Conservation (phyloP, 1,140 invertebrate genomes). For the Danaus melanippus region DNA sequence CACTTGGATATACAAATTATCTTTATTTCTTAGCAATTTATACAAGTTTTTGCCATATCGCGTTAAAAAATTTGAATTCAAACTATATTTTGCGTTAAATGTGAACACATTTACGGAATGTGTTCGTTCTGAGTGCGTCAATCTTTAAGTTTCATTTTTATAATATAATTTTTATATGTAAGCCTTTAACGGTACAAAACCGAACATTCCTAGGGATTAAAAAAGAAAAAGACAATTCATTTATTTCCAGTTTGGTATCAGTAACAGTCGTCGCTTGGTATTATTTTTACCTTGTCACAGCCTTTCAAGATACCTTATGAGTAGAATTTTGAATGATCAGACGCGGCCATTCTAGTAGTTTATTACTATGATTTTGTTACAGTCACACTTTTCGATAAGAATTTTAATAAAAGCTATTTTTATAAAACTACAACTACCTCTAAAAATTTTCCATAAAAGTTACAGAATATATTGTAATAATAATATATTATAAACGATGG, state of each 20-base stretch:
- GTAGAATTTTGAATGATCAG: conserved; percentile 16
- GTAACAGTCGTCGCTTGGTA: conserved; percentile 34
- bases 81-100: too few relatives aligned
- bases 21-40: neutral
- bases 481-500: too few relatives aligned
- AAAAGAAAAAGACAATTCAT: conserved; percentile 36
- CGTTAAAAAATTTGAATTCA: too few relatives aligned
- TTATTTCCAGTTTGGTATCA: conserved; percentile 36
- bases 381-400: too few relatives aligned
- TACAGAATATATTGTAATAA: too few relatives aligned
- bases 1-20: neutral
- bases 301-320: conserved; percentile 25
- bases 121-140: conserved; percentile 4
- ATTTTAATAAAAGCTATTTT: too few relatives aligned
- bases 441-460: too few relatives aligned
- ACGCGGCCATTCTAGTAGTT: conserved; percentile 6
- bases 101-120: too few relatives aligned
- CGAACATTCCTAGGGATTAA: conserved; percentile 21
- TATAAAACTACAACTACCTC: too few relatives aligned
- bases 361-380: too few relatives aligned
- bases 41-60: neutral
- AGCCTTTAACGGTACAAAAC: conserved; percentile 18
- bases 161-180: conserved; percentile 7
- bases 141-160: neutral
- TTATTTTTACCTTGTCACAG: conserved; percentile 34